Percentiles rank a stretch among this genome's conserved stretches.
These are phyloP conservation scores for Drosophila ercepeae DNA, from an alignment of 1,140 invertebrate genomes.

Conservation along the genomic window DNA sequence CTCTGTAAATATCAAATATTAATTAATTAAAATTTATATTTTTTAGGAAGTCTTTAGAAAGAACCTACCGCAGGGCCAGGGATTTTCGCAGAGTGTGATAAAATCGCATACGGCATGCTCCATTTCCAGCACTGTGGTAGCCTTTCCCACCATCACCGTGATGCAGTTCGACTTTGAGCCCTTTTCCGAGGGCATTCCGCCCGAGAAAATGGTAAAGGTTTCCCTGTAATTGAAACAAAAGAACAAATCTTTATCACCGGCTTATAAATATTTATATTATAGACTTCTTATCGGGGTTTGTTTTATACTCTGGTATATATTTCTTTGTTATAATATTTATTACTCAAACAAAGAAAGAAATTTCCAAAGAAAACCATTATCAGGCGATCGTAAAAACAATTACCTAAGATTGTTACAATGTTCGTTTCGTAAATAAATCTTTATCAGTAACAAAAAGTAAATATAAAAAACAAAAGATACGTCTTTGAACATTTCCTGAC, in stretches of 20 bases:
- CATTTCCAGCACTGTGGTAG: conserved; percentile 99
- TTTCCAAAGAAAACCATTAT: not conserved
- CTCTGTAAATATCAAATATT: conserved; percentile 86
- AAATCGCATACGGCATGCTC: conserved; percentile 99
- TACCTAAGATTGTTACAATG: no score
- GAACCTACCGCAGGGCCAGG: conserved; percentile 93
- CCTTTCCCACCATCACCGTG: conserved; percentile 96
- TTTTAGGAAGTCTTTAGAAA: not conserved
- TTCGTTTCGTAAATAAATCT: not conserved
- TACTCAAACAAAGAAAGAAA: no score
- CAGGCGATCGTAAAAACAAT: not conserved
- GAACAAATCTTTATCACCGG: no score
- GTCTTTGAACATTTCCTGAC: no score
- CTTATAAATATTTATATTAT: no score
- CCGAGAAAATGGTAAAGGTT: conserved; percentile 96
- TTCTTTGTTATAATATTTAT: not conserved
- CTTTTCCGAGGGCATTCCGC: conserved; percentile 95
- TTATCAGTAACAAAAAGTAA: not conserved
- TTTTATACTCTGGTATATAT: not conserved
- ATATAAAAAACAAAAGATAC: no score
- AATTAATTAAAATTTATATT: not conserved
- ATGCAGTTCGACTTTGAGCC: conserved; percentile 96
- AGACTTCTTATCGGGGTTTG: no score
- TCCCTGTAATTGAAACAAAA: conserved; percentile 86
- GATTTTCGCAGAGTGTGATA: conserved; percentile 96